Conservation (phyloP, 2,888 invertebrate species). For the Priocnemis perturbator region DNA sequence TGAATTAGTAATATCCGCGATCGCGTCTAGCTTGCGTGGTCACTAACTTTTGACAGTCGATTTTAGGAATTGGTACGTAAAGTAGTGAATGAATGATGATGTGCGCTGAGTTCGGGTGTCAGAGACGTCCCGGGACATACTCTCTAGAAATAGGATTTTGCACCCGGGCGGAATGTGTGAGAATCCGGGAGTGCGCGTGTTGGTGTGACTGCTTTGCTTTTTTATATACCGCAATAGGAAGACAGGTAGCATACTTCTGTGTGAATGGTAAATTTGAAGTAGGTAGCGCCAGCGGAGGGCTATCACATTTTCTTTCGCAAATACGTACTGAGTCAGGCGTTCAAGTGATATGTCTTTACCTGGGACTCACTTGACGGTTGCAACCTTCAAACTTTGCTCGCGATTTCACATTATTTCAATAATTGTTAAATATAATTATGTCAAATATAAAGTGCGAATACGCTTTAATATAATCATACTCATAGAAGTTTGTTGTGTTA, state of each 20-base stretch:
- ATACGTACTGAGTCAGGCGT: too few species aligned
- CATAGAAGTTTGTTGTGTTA: too few species aligned
- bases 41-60: slow-evolving; percentile 6
- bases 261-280: slow-evolving; percentile 14
- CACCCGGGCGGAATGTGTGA: slow-evolving; percentile 18
- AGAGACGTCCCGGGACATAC: slow-evolving; percentile 15
- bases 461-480: too few species aligned
- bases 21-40: neutral
- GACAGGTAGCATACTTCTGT: slow-evolving; percentile 15
- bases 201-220: slow-evolving; percentile 2
- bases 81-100: neutral
- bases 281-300: neutral
- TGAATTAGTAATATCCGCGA: too few species aligned
- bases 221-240: neutral
- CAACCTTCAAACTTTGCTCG: too few species aligned
- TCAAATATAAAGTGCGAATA: too few species aligned
- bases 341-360: too few species aligned
- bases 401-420: too few species aligned
- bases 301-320: too few species aligned
- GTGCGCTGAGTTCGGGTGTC: slow-evolving; percentile 11
- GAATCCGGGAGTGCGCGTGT: slow-evolving; percentile 12
- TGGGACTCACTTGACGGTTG: too few species aligned
- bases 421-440: too few species aligned
- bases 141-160: slow-evolving; percentile 17
- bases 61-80: slow-evolving; percentile 16